Percentiles rank a stretch among this genome's conserved stretches.
Conservation (phyloP, 2,113 vertebrate genomes). For the Pluvianellus socialis region DNA sequence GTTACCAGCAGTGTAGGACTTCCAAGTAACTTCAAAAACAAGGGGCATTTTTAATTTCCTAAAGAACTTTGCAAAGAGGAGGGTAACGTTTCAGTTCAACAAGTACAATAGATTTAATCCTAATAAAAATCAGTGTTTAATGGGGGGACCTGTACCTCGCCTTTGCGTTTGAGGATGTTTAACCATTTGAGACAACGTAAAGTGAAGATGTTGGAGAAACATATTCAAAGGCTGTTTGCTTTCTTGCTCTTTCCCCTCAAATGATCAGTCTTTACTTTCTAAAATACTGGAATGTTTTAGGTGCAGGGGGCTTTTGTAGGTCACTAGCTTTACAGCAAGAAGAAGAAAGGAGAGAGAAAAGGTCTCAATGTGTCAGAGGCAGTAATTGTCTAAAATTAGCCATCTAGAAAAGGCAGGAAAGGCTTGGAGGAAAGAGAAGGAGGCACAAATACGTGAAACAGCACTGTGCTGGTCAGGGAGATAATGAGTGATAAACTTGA, state of each 20-base stretch:
- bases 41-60: not conserved
- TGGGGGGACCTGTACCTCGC: not conserved
- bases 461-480: conserved; percentile 13
- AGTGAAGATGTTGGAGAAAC: not conserved
- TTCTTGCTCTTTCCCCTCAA: not conserved
- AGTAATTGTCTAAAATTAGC: conserved; percentile 69
- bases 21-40: not conserved
- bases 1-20: not conserved
- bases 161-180: not conserved
- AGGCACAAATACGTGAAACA: conserved; percentile 33
- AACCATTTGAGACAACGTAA: not conserved
- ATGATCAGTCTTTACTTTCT: not conserved
- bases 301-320: conserved; percentile 42
- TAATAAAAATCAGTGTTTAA: not conserved
- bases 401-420: conserved; percentile 54
- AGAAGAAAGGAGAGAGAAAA: not conserved
- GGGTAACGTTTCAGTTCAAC: not conserved
- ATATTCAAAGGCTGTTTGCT: not conserved
- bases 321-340: conserved; percentile 47
- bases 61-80: not conserved
- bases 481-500: conserved; percentile 70
- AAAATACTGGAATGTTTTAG: conserved; percentile 22
- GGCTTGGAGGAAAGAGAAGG: conserved; percentile 20
- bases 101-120: not conserved
- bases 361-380: conserved; percentile 55